Evolutionary conservation across 1,140 invertebrate genomes (phyloP).

Genomic region (Dreissena rostriformis): DNA sequence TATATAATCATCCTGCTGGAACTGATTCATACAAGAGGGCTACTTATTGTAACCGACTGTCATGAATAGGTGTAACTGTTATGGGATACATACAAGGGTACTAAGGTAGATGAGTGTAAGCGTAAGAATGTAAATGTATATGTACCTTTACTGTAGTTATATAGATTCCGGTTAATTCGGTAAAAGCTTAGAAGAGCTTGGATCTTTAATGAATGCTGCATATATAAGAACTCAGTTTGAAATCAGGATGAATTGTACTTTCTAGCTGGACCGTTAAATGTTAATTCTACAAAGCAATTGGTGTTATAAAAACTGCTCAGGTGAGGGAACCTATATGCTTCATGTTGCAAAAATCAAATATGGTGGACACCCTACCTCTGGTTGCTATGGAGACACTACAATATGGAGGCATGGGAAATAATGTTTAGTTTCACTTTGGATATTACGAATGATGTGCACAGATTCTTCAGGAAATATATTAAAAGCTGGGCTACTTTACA

Average conservation of each 20-base stretch:
- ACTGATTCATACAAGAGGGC: background rate
- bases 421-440: conserved; percentile 58
- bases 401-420: conserved; percentile 32
- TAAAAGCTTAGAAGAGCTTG: no score
- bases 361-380: conserved; percentile 44
- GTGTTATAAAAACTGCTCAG: background rate
- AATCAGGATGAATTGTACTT: no score
- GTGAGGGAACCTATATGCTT: background rate
- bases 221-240: no score
- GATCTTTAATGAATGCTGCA: no score
- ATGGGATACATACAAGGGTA: no score
- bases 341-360: conserved; percentile 46
- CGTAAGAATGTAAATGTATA: no score
- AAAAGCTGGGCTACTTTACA: no score
- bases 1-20: conserved; percentile 2
- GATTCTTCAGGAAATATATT: background rate
- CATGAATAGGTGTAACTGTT: no score
- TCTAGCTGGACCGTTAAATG: no score
- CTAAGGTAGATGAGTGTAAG: no score
- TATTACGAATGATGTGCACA: conserved; percentile 29
- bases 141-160: no score
- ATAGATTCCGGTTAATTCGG: no score
- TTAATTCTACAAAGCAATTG: background rate
- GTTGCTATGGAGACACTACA: conserved; percentile 49
- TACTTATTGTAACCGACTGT: background rate